phyloP scores from a whole-genome alignment of 2,113 vertebrate genomes.

The Lates calcarifer region DNA sequence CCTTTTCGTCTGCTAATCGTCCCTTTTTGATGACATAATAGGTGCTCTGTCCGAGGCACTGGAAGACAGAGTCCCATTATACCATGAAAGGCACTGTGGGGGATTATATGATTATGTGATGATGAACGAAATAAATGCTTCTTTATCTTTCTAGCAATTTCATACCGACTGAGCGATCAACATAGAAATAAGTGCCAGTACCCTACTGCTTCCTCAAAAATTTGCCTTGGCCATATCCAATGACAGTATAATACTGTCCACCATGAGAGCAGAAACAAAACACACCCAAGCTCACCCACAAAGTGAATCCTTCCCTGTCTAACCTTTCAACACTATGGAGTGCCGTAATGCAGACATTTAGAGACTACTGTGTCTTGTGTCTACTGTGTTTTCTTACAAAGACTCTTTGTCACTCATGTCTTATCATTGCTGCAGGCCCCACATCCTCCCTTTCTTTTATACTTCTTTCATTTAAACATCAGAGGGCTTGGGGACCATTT shows the following conservation, averaged over 20 bases:
- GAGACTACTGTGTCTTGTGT: constrained; percentile 6
- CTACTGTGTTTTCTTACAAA: constrained; percentile 47
- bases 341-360: constrained; percentile 38
- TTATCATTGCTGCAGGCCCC: constrained; percentile 38
- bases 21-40: constrained; percentile 80
- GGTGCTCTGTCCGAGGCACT: constrained; percentile 57
- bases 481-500: constrained; percentile 39
- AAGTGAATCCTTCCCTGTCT: constrained; percentile 11
- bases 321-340: constrained; percentile 7
- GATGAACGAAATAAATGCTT: constrained; percentile 57
- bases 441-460: constrained; percentile 32
- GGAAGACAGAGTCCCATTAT: constrained; percentile 62
- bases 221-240: background rate
- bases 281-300: background rate
- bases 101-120: constrained; percentile 59
- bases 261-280: constrained; percentile 8
- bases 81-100: constrained; percentile 50
- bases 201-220: constrained; percentile 4
- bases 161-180: constrained; percentile 25
- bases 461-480: constrained; percentile 33
- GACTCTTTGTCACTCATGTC: constrained; percentile 41
- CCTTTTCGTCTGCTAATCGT: constrained; percentile 68
- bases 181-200: constrained; percentile 5
- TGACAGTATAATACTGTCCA: background rate
- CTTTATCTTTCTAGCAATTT: constrained; percentile 53